Evolutionary conservation across 2,797 vertebrate genomes (phyloP).

Genomic region (Chlorospingus flavigularis): DNA sequence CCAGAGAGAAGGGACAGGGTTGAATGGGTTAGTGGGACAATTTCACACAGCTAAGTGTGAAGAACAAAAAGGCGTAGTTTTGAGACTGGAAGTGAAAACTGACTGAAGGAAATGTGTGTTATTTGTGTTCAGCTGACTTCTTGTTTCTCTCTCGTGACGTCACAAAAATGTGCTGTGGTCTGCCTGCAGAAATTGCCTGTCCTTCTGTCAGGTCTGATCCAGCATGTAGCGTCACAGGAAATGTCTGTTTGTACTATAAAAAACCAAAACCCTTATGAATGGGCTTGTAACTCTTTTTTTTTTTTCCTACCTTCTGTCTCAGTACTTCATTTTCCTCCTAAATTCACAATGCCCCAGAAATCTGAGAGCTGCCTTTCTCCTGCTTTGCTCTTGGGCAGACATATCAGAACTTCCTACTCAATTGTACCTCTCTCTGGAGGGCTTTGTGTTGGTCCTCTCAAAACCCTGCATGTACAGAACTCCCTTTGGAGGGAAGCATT

Average conservation of each 20-base stretch:
- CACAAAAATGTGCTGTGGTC: background rate
- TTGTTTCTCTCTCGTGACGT: background rate
- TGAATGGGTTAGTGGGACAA: background rate
- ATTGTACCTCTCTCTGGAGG: background rate
- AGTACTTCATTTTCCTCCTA: background rate
- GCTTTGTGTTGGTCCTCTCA: background rate
- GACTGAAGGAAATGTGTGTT: background rate
- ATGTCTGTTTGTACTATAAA: background rate
- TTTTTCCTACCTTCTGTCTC: background rate
- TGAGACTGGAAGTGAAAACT: slow-evolving; percentile 2
- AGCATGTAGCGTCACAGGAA: background rate
- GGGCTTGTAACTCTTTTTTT: fast-evolving
- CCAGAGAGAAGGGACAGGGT: background rate
- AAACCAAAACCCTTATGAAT: background rate
- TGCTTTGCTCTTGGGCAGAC: background rate
- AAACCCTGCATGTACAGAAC: background rate
- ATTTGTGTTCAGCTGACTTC: background rate
- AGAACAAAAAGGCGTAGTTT: background rate
- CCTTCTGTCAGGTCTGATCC: background rate
- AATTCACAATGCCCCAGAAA: background rate
- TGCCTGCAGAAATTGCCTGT: background rate
- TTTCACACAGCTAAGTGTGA: background rate
- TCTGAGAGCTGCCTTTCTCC: background rate
- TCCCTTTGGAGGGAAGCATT: background rate
- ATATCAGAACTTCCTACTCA: background rate